Evolutionary conservation across 2,113 vertebrate species (phyloP).

Genomic region (Lepus americanus): DNA sequence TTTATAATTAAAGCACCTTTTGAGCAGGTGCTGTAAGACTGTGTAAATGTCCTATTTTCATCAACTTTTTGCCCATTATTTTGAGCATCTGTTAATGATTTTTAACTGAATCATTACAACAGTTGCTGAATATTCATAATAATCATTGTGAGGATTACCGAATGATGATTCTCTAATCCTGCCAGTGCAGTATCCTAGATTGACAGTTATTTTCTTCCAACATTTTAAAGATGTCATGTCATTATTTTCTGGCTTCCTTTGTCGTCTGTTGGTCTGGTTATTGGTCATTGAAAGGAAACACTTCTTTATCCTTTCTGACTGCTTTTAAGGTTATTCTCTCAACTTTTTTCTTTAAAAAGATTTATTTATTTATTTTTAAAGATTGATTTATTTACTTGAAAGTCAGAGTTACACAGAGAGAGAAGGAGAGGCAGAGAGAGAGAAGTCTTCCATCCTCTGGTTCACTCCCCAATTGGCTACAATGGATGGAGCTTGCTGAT

Average conservation of each 20-base stretch:
- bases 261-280: background rate
- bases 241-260: background rate
- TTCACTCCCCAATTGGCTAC: too few species aligned
- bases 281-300: background rate
- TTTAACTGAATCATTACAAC: constrained; percentile 7
- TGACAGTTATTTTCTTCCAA: background rate
- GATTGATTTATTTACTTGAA: too few species aligned
- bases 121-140: background rate
- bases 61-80: background rate
- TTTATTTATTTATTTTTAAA: background rate
- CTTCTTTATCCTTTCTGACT: background rate
- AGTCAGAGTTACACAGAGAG: too few species aligned
- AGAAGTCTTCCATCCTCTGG: too few species aligned
- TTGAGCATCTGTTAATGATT: constrained; percentile 44
- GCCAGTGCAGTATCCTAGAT: constrained; percentile 3
- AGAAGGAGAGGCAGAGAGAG: too few species aligned
- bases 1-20: constrained; percentile 45
- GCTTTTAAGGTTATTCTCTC: constrained; percentile 12
- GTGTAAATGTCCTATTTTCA: constrained; percentile 12
- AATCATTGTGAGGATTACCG: background rate
- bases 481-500: too few species aligned
- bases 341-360: background rate
- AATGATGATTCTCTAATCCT: constrained; percentile 40
- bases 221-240: background rate
- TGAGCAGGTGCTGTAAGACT: background rate